Percentiles rank a stretch among this genome's conserved stretches.
Conservation (phyloP, 2,113 vertebrate species). For the Leptodactylus fuscus region DNA sequence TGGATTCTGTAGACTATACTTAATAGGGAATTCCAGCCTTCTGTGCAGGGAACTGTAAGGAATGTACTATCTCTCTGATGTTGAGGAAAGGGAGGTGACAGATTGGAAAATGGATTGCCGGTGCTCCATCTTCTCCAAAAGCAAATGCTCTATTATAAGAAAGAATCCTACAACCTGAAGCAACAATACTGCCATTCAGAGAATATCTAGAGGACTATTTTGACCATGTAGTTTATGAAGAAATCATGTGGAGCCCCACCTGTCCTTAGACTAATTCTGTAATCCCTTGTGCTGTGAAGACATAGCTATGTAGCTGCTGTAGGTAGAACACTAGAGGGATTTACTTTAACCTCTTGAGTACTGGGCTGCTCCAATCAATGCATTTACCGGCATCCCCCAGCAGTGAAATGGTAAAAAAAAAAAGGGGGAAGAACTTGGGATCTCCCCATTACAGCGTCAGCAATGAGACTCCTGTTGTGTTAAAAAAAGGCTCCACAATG, state of each 20-base stretch:
- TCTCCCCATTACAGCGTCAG: slow-evolving; percentile 53
- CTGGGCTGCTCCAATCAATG: slow-evolving; percentile 8
- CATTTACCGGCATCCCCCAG: slow-evolving; percentile 33
- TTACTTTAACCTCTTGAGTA: slow-evolving; percentile 26
- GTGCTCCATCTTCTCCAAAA: neutral
- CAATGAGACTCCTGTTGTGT: slow-evolving; percentile 8
- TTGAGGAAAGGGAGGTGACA: slow-evolving; percentile 39
- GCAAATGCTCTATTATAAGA: neutral
- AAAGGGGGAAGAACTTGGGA: slow-evolving; percentile 29
- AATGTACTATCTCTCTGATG: slow-evolving; percentile 47
- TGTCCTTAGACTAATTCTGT: slow-evolving; percentile 43
- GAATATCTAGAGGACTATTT: neutral
- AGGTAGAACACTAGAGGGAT: slow-evolving; percentile 37
- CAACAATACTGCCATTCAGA: neutral
- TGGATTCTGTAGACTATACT: slow-evolving; percentile 30
- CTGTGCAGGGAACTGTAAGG: slow-evolving; percentile 34
- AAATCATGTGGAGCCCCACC: slow-evolving; percentile 3
- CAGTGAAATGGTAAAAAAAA: slow-evolving; percentile 30
- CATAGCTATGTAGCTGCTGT: slow-evolving; percentile 27
- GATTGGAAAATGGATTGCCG: neutral
- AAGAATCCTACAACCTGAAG: neutral
- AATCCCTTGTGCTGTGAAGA: slow-evolving; percentile 47
- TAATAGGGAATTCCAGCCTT: slow-evolving; percentile 47
- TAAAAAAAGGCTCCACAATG: slow-evolving; percentile 21
- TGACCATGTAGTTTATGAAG: neutral